Evolutionary conservation across 2,888 invertebrate species (phyloP), one percentile per base, ranked within the genome.

Genomic region (Agrochola macilenta): DNA sequence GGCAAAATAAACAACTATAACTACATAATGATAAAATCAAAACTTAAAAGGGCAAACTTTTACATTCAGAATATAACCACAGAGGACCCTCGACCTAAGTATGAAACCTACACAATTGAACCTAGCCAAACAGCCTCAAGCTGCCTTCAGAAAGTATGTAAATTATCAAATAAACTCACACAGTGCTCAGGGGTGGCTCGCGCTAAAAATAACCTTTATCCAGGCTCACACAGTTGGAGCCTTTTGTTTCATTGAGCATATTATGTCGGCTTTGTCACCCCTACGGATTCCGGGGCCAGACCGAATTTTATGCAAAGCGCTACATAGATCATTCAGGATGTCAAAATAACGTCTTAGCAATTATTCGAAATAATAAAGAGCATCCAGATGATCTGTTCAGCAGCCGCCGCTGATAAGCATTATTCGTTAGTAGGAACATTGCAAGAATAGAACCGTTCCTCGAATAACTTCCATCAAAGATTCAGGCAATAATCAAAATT

Each of bases 171-270:
- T 76, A 58, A 65, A 64, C 20, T 69, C 23, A 26, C 57, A n/a
- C 69, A 46, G 58, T 35, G 26, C 23, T 58, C 60, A 39, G 64
- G 43, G 39, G 49, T 26, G 66, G 9, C 12, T 65, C 43, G 43
- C 12, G 52, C 69, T 85, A 76, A 69, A 81, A 85, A 72, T 82
- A 82, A n/a, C 35, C 49, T 61, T 30, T 61, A 57, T 17, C 54
- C 30, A 49, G 52, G 63, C 20, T 26, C 43, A 23, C 43, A 49
- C 61, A 57, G 63, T 20, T 35, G 20, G 14, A 39, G 54, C 26
- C 35, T 60, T 80, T 76, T 68, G 70, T 82, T 49, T 61, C 60
- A 65, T 35, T 74, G 54, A 14, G 26, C 64, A 60, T 30, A 61
- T 64, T 46, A 57, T 65, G 63, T 43, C 57, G 23, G 49, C 61